These are phyloP conservation scores for Apamea anceps DNA, from an alignment of 2,888 invertebrate genomes.

Conservation along the genomic window DNA sequence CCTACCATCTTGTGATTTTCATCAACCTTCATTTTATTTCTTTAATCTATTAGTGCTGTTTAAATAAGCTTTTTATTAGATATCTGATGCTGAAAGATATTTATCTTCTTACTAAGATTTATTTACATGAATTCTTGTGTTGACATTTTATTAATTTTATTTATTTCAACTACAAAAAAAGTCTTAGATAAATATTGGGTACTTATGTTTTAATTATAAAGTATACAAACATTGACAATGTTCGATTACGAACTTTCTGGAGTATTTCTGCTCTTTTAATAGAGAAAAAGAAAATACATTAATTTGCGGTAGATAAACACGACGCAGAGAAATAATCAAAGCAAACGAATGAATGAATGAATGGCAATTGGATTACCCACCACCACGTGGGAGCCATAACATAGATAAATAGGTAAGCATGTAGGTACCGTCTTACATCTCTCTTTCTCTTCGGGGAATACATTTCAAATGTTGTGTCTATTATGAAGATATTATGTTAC, in stretches of 20 bases:
- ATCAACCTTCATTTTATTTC: background rate
- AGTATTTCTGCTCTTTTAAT: background rate
- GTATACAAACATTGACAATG: background rate
- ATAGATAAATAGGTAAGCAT: background rate
- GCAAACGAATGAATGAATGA: background rate
- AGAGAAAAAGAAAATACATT: background rate
- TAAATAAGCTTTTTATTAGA: background rate
- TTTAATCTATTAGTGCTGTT: background rate
- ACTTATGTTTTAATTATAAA: background rate
- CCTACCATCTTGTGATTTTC: background rate
- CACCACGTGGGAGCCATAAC: background rate
- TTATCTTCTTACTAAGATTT: background rate
- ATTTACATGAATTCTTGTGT: conserved; percentile 12
- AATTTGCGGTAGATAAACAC: background rate
- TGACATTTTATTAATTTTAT: background rate
- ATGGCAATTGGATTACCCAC: background rate
- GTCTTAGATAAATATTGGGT: background rate
- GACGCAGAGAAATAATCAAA: background rate
- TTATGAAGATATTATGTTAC: background rate
- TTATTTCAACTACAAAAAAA: background rate
- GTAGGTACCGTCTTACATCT: background rate
- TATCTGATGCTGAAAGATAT: background rate
- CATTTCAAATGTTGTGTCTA: background rate
- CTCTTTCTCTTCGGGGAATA: background rate
- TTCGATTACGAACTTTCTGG: background rate